Evolutionary conservation across 2,888 invertebrate species (phyloP).

Genomic region (Ernsta delagoae): DNA sequence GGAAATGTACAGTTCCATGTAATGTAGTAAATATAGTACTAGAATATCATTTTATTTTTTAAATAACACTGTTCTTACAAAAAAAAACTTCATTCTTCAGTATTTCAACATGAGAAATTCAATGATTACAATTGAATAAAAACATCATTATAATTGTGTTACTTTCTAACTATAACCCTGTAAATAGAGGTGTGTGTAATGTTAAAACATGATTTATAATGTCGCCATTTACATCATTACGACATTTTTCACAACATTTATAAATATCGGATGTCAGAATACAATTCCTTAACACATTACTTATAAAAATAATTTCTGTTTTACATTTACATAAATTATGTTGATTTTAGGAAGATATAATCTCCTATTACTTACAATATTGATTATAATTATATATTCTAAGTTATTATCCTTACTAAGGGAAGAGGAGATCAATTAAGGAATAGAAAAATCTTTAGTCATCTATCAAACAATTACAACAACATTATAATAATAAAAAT

Average conservation of each 20-base stretch:
- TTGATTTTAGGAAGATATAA: conserved; percentile 3
- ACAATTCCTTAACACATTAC: conserved; percentile 36
- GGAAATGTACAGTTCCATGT: background rate
- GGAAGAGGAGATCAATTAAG: conserved; percentile 72
- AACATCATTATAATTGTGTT: conserved; percentile 11
- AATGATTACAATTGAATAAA: background rate
- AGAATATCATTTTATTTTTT: too few species aligned
- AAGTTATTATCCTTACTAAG: conserved; percentile 44
- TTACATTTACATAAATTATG: conserved; percentile 34
- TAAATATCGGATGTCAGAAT: conserved; percentile 39
- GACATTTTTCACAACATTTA: conserved; percentile 37
- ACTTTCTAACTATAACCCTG: conserved; percentile 40
- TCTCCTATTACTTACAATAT: conserved; percentile 2
- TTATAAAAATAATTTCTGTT: conserved; percentile 42
- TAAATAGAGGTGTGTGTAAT: conserved; percentile 29
- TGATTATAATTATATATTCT: too few species aligned
- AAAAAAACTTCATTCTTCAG: too few species aligned
- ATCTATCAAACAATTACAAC: conserved; percentile 49
- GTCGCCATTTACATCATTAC: too few species aligned
- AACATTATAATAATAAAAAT: conserved; percentile 49
- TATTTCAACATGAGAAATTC: conserved; percentile 26
- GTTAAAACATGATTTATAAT: conserved; percentile 21
- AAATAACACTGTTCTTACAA: too few species aligned
- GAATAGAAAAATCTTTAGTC: conserved; percentile 67
- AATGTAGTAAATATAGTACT: too few species aligned